Conservation (phyloP, 2,797 vertebrate genomes). For the Cephalopachus bancanus region DNA sequence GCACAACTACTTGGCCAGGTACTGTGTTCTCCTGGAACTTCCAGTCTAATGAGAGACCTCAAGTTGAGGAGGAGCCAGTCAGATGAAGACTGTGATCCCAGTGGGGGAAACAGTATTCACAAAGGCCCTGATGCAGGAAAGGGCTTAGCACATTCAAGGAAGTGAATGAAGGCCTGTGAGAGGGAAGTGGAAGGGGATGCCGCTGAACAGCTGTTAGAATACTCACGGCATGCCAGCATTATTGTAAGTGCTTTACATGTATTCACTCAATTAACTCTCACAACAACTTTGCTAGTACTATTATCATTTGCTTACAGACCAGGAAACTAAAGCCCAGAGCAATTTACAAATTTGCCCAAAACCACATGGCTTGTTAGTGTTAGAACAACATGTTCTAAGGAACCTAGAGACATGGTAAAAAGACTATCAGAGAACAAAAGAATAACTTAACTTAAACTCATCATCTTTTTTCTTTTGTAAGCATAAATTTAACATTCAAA, state of each 20-base stretch:
- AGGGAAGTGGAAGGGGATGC: background rate
- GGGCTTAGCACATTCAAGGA: background rate
- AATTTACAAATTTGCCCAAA: slow-evolving; percentile 21
- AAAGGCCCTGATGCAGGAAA: background rate
- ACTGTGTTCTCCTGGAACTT: background rate
- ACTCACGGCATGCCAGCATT: background rate
- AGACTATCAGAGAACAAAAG: background rate
- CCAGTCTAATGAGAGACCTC: background rate
- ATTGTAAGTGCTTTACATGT: background rate
- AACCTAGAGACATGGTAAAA: background rate
- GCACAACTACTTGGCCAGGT: background rate
- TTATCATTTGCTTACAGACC: background rate
- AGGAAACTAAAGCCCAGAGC: slow-evolving; percentile 23
- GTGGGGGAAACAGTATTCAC: background rate
- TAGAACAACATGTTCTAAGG: slow-evolving; percentile 41
- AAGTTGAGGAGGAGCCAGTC: background rate
- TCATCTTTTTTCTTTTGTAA: background rate
- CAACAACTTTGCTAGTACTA: background rate
- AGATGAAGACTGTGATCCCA: background rate
- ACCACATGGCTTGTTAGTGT: slow-evolving; percentile 4
- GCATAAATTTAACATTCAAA: slow-evolving; percentile 7
- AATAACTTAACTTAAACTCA: slow-evolving; percentile 24
- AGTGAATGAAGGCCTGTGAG: background rate
- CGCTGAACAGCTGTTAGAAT: background rate
- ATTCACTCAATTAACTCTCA: background rate